Base-by-base conservation (phyloP, 2,888 invertebrate species). In the Nezara viridula region DNA sequence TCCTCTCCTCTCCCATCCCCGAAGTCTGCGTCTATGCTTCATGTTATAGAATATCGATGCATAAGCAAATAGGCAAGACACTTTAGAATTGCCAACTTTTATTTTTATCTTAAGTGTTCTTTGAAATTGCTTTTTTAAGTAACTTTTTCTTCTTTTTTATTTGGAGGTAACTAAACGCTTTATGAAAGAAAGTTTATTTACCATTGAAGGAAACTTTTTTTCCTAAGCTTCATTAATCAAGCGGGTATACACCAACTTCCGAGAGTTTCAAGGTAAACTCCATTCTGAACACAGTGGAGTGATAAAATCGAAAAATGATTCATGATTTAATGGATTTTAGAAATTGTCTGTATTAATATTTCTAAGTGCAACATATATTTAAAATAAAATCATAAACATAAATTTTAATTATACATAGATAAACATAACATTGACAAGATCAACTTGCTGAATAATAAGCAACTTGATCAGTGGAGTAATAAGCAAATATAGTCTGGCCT, bases 51-150 rank as follows among this genome's bases (percentile, higher is more conserved):
- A 21, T 37, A 73, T 73, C 66, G 66, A 73, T 73, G 66, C 66
- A 73, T 73, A 73, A 73, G 66, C 66, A 73, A 73, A 73, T 73
- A 73, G 32, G 66, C 37, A 73, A 73, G 66, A 21, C 37, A 73
- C 37, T 73, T 73, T 37, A 37, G 32, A 73, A 73, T 37, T 37
- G 37, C 66, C 32, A 73, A 2, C 27, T 73, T 73, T 19, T 73
- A 73, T 73, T 73, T 73, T 73, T 73, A 73, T 73, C 66, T 73
- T 73, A 73, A 73, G 66, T 73, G 37, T 9, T 73, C 66, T 73
- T 73, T 32, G 19, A 73, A 73, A 73, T 73, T 73, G 66, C 66
- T 73, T 73, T 73, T 73, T 73, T 32, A 37, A 32, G 37, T 27
- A n/a, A 37, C 66, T 32, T 73, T 73, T 73, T 66, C 16, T 32